Base-by-base conservation (phyloP, 2,797 vertebrate species). In the Megalops cyprinoides region DNA sequence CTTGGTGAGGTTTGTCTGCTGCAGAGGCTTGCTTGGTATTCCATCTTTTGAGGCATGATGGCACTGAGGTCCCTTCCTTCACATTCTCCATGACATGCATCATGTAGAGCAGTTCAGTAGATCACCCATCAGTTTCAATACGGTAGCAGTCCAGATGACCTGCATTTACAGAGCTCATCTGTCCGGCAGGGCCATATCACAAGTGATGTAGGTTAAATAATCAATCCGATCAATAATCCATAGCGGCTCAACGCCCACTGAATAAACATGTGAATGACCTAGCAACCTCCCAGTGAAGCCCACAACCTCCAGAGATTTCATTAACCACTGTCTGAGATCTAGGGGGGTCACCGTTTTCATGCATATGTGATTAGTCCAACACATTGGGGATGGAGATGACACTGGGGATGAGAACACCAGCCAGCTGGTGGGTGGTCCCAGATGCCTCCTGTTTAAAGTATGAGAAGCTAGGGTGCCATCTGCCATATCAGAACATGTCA, bases 71-170 rank as follows among this genome's bases (percentile, higher is more conserved):
- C 23, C 55, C 55, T 58, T 58, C 55, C n/a, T 25, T 58, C 55
- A 58, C 55, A n/a, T 58, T 20, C 53, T 56, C 15, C 20, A 20
- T 25, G 56, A 28, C 23, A n/a, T 8, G 46, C 42, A 67, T 67
- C 23, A 78, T 69, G 2, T 28, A 9, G 56, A 25, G 23, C 49
- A 62, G 62, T 42, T 48, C 42, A 9, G 34, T 78, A 44, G 77
- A 78, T 76, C 53, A 76, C 48, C 49, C 48, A 34, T 49, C 76
- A 48, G 56, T 46, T 56, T 60, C 20, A 56, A 76, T 76, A 31
- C 37, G 4, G 34, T n/a, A 23, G 74, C 56, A 48, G 58, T 62
- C 15, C 31, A 42, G 39, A 69, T 46, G 34, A 60, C 25, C 23
- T 44, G 58, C 55, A n/a, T 60, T 77, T n/a, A n/a, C n/a, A n/a